Conservation (phyloP, 2,113 vertebrate species). For the Parus major region DNA sequence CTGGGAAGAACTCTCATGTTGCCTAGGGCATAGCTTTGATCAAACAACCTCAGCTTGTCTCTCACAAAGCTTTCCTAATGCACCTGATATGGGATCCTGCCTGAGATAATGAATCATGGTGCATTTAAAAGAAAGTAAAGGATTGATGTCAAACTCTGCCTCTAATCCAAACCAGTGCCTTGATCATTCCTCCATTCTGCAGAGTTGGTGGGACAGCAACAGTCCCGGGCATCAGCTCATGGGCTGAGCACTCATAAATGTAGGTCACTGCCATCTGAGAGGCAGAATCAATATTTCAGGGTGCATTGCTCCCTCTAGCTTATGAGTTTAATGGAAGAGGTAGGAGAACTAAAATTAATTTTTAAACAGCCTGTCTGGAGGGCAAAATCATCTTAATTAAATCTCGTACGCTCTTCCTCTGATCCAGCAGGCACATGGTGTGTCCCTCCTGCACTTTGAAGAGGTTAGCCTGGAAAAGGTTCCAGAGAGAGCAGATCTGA, state of each 20-base stretch:
- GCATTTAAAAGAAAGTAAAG: conserved; percentile 34
- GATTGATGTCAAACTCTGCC: neutral
- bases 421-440: conserved; percentile 35
- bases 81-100: conserved; percentile 45
- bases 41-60: conserved; percentile 22
- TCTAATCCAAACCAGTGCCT: neutral
- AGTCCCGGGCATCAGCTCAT: neutral
- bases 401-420: conserved; percentile 8
- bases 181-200: neutral
- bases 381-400: conserved; percentile 48
- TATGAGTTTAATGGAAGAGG: neutral
- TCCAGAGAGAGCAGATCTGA: neutral
- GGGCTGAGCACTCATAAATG: neutral
- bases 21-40: conserved; percentile 60
- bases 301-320: neutral
- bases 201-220: neutral
- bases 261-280: neutral
- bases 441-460: conserved; percentile 12
- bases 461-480: neutral
- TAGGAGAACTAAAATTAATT: neutral
- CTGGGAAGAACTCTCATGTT: conserved; percentile 5
- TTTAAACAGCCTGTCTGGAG: conserved; percentile 44
- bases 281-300: neutral
- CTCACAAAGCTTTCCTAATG: conserved; percentile 41
- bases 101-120: conserved; percentile 55